Percentiles rank a stretch among this genome's conserved stretches.
These are phyloP conservation scores for Ia io DNA, from an alignment of 2,113 vertebrate species.

Conservation along the genomic window DNA sequence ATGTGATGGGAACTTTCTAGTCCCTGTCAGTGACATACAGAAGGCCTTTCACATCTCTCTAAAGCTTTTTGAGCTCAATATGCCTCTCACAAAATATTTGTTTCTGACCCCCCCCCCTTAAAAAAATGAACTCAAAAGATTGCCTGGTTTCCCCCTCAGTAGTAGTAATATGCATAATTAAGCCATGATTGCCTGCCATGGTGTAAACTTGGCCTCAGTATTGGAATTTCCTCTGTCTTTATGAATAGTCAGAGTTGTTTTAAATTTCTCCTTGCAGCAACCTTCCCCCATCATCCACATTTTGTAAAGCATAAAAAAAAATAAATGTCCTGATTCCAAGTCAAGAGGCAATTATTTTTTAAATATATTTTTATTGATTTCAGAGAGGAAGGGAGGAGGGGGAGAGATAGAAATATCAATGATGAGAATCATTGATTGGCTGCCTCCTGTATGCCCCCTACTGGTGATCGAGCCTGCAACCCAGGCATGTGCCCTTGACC, in stretches of 20 bases:
- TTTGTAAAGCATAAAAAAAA: not conserved
- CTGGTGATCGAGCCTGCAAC: no score
- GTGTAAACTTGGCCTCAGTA: not conserved
- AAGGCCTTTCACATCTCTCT: not conserved
- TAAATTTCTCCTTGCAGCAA: not conserved
- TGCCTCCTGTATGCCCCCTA: no score
- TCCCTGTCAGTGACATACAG: not conserved
- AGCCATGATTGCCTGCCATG: no score
- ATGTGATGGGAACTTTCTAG: not conserved
- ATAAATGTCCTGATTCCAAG: not conserved
- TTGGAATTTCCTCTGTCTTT: not conserved
- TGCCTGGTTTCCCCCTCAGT: not conserved
- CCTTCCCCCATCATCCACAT: not conserved
- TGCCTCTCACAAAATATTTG: not conserved
- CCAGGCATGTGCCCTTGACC: no score
- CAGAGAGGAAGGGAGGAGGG: no score
- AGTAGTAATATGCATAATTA: not conserved
- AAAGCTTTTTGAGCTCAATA: not conserved
- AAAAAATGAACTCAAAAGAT: not conserved
- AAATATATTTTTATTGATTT: no score
- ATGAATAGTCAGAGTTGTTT: not conserved
- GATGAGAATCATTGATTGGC: no score
- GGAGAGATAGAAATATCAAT: no score
- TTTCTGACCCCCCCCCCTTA: not conserved
- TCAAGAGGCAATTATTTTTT: not conserved